Evolutionary conservation across 2,113 vertebrate species (phyloP).

Genomic region (Colaptes auratus): DNA sequence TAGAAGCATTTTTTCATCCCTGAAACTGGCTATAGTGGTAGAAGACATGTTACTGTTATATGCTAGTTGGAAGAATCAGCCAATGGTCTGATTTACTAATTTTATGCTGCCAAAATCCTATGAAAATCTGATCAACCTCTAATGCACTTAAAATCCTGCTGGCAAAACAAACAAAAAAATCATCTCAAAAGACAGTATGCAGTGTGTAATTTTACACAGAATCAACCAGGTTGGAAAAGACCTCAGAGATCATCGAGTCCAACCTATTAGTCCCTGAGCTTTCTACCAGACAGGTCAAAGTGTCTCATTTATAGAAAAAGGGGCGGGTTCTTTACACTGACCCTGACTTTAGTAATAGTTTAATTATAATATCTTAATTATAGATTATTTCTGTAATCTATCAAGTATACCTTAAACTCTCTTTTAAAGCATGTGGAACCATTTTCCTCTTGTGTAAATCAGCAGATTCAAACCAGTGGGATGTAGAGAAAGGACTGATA

Average conservation of each 20-base stretch:
- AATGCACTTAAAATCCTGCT: not conserved
- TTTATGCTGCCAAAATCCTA: not conserved
- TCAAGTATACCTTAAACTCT: not conserved
- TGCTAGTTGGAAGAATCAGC: not conserved
- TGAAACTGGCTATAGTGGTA: not conserved
- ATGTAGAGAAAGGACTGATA: not conserved
- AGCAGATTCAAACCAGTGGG: not conserved
- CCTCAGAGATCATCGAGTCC: too few relatives aligned
- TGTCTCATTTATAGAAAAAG: not conserved
- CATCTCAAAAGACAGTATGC: not conserved
- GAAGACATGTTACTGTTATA: rapidly evolving
- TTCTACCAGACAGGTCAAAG: not conserved
- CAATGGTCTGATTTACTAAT: not conserved
- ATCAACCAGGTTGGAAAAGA: too few relatives aligned
- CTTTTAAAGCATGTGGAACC: not conserved
- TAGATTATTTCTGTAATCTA: not conserved
- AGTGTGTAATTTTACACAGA: not conserved
- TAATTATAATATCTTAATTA: not conserved
- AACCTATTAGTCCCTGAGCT: not conserved
- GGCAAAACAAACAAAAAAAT: not conserved
- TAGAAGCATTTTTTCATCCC: not conserved
- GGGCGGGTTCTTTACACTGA: not conserved
- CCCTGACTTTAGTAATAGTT: not conserved
- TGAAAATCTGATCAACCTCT: not conserved
- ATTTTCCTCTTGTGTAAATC: not conserved